Conservation (phyloP, 2,113 vertebrate genomes). For the Pungitius pungitius region DNA sequence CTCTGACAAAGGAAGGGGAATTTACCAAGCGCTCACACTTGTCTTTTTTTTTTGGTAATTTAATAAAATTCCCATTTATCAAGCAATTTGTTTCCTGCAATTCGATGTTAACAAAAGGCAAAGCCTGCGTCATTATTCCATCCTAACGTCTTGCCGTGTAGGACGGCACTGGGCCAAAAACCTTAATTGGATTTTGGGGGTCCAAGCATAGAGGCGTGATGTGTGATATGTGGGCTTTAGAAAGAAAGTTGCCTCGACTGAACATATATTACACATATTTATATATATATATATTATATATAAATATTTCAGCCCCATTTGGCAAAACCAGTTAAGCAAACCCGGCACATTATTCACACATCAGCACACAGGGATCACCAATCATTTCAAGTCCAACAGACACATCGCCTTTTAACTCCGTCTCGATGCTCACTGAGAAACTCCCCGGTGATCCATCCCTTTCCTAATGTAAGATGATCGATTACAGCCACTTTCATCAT, state of each 20-base stretch:
- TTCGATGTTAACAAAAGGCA: not conserved
- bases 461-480: not conserved
- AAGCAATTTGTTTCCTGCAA: not conserved
- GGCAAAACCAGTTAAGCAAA: not conserved
- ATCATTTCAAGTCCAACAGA: not conserved
- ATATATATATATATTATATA: too few species aligned
- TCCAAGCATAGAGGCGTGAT: not conserved
- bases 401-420: not conserved
- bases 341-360: not conserved
- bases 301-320: not conserved
- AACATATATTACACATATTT: not conserved
- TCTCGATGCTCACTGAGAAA: not conserved
- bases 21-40: not conserved
- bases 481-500: not conserved
- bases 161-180: not conserved
- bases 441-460: not conserved
- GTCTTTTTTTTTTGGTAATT: not conserved
- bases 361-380: not conserved
- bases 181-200: not conserved
- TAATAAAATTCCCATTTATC: not conserved
- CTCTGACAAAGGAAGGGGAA: not conserved
- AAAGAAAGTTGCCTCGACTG: not conserved
- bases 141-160: not conserved
- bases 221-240: not conserved
- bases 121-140: not conserved